Conservation (phyloP, 2,888 invertebrate species). For the Thyatira batis region DNA sequence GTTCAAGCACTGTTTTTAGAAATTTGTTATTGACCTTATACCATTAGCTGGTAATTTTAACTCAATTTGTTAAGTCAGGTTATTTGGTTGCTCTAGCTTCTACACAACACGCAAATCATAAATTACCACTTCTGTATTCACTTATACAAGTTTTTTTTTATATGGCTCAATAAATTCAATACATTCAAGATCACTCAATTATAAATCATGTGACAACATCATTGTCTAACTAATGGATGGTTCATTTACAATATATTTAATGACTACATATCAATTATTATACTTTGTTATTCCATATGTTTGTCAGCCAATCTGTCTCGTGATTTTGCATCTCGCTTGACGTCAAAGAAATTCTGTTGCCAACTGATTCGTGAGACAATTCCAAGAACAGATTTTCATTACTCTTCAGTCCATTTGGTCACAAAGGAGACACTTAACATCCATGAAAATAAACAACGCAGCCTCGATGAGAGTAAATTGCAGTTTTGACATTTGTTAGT, state of each 20-base stretch:
- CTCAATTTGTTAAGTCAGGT: slow-evolving; percentile 15
- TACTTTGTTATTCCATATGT: not conserved
- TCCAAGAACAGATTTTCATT: slow-evolving; percentile 1
- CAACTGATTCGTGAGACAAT: slow-evolving; percentile 16
- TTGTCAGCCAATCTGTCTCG: slow-evolving; percentile 2
- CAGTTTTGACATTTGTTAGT: slow-evolving; percentile 4
- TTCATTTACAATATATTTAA: not conserved
- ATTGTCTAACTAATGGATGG: not conserved
- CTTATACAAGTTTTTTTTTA: not conserved
- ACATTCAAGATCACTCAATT: not conserved
- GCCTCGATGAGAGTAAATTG: not conserved
- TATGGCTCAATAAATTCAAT: too few species aligned
- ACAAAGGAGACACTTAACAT: not conserved
- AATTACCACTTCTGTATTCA: slow-evolving; percentile 12
- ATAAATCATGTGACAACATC: not conserved
- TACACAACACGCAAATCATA: slow-evolving; percentile 29
- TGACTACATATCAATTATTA: not conserved
- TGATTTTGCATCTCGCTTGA: slow-evolving; percentile 12
- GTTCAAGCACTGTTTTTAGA: slow-evolving; percentile 20
- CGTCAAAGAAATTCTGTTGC: slow-evolving; percentile 19
- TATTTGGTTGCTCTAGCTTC: slow-evolving; percentile 25
- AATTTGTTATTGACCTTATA: slow-evolving; percentile 15
- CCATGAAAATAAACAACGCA: not conserved
- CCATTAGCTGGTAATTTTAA: slow-evolving; percentile 2
- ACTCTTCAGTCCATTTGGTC: not conserved